Evolutionary conservation across 2,888 invertebrate genomes (phyloP).

Genomic region (Drosophila incognita): DNA sequence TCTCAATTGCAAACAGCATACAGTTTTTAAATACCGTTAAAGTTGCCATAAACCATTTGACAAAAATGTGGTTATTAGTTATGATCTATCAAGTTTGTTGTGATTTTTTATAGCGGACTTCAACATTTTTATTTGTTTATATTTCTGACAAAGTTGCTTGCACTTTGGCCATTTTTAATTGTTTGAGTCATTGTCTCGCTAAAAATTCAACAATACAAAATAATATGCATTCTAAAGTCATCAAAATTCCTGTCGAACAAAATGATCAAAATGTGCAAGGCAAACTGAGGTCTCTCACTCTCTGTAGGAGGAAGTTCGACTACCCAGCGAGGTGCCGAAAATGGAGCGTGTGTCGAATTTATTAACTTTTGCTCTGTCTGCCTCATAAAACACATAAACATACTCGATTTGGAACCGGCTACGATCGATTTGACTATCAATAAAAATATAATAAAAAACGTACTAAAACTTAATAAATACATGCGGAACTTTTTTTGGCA

Average conservation of each 20-base stretch:
- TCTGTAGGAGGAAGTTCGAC: slow-evolving; percentile 64
- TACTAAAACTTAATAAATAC: slow-evolving; percentile 35
- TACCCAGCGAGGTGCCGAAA: slow-evolving; percentile 52
- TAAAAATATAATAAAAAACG: slow-evolving; percentile 15
- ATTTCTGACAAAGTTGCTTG: slow-evolving; percentile 51
- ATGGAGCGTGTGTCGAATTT: slow-evolving; percentile 73
- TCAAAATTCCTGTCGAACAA: slow-evolving; percentile 47
- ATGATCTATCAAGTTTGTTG: not conserved
- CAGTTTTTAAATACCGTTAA: not conserved
- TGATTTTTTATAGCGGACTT: not conserved
- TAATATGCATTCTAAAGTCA: slow-evolving; percentile 12
- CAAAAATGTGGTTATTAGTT: not conserved
- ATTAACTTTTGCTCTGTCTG: slow-evolving; percentile 49
- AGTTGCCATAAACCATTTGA: not conserved
- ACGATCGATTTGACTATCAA: slow-evolving; percentile 47
- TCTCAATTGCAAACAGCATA: not conserved
- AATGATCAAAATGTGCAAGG: slow-evolving; percentile 53
- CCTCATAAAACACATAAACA: slow-evolving; percentile 56
- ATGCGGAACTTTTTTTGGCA: slow-evolving; percentile 45
- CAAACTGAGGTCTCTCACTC: slow-evolving; percentile 57
- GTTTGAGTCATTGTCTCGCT: slow-evolving; percentile 16
- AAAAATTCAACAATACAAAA: slow-evolving; percentile 27
- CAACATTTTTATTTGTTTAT: slow-evolving; percentile 14
- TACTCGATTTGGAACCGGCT: slow-evolving; percentile 31
- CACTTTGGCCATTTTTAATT: slow-evolving; percentile 58